Evolutionary conservation across 2,113 vertebrate species (phyloP).

Genomic region (Tyrannus savana): DNA sequence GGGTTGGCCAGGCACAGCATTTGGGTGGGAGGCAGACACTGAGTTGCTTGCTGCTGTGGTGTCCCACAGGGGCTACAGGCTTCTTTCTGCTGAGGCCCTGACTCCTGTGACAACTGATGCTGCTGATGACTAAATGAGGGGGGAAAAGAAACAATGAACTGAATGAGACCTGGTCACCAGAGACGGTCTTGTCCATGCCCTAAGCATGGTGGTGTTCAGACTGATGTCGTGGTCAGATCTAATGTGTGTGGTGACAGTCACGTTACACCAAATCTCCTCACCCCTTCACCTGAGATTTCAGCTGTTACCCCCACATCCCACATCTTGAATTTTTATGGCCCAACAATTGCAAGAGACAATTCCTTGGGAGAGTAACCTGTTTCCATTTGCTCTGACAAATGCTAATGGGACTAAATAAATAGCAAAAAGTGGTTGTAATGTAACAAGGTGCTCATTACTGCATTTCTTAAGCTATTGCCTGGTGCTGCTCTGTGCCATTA

Average conservation of each 20-base stretch:
- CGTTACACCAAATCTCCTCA: not conserved
- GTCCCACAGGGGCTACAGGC: not conserved
- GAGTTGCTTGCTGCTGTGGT: not conserved
- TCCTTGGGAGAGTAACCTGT: not conserved
- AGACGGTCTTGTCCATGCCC: not conserved
- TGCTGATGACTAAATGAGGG: not conserved
- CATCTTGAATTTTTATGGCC: not conserved
- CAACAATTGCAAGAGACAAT: not conserved
- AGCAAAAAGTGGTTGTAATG: not conserved
- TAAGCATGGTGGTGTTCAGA: not conserved
- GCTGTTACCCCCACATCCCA: not conserved
- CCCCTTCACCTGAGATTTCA: not conserved
- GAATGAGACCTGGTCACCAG: not conserved
- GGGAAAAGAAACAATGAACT: accelerated
- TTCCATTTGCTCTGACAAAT: slow-evolving; percentile 35
- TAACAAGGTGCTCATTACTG: not conserved
- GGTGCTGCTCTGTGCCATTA: not conserved
- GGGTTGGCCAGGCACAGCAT: accelerated
- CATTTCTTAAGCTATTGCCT: not conserved
- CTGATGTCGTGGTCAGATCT: not conserved
- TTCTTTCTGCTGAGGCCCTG: not conserved
- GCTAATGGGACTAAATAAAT: not conserved
- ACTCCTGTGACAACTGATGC: not conserved
- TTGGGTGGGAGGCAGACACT: not conserved
- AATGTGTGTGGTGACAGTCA: not conserved